phyloP scores from a whole-genome alignment of 2,888 invertebrate genomes.

The Petrolisthes manimaculis region DNA sequence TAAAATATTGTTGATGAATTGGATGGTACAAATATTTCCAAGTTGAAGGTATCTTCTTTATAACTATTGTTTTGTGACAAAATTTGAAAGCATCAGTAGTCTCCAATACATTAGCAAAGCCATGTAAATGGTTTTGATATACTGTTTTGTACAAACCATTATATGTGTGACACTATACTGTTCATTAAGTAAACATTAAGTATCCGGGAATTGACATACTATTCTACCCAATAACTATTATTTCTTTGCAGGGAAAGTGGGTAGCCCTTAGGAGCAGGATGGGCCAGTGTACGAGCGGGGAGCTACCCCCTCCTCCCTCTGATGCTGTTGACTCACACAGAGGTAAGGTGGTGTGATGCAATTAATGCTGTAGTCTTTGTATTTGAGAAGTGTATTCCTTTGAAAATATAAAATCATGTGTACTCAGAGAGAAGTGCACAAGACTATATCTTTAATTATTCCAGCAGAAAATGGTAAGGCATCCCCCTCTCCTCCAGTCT shows the following conservation, averaged over 20 bases:
- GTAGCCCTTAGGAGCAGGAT: slow-evolving; percentile 20
- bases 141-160: no score
- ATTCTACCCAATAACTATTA: neutral
- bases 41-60: no score
- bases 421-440: neutral
- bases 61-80: no score
- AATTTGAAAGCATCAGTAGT: no score
- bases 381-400: neutral
- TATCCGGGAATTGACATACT: neutral
- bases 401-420: neutral
- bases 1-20: no score
- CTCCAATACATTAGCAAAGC: no score
- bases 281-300: slow-evolving; percentile 59
- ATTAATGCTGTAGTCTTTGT: neutral
- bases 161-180: no score
- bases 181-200: no score
- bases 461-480: neutral
- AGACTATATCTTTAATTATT: neutral
- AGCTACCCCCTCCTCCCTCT: slow-evolving; percentile 36
- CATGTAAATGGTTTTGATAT: no score
- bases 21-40: no score
- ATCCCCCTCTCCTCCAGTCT: neutral
- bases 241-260: neutral
- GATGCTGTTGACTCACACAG: slow-evolving; percentile 22
- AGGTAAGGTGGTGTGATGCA: slow-evolving; percentile 5